Percentiles rank a stretch among this genome's conserved stretches.
These are phyloP conservation scores for Sicus ferrugineus DNA, from an alignment of 2,888 invertebrate genomes.

Conservation along the genomic window DNA sequence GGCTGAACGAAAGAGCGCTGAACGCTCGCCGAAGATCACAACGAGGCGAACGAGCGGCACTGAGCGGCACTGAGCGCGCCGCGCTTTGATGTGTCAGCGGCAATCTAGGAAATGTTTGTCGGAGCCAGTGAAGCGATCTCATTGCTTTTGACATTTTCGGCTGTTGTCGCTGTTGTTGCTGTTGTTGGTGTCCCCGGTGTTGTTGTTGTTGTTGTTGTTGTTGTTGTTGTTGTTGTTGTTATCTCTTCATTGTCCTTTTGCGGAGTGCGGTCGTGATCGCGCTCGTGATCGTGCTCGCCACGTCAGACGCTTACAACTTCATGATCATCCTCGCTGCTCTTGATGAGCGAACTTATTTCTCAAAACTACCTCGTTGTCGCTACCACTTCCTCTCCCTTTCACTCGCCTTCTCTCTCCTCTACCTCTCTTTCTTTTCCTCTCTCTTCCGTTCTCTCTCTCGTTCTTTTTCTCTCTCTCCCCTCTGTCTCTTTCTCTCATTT, in stretches of 20 bases:
- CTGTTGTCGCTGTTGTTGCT: constrained; percentile 32
- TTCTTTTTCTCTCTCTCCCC: no score
- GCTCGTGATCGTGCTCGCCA: neutral
- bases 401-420: no score
- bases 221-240: neutral
- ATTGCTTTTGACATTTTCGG: constrained; percentile 64
- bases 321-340: neutral
- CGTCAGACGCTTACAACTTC: neutral
- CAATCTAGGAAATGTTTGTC: constrained; percentile 66
- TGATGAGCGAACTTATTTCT: no score
- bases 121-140: constrained; percentile 65
- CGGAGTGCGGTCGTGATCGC: neutral
- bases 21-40: neutral
- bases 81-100: constrained; percentile 64
- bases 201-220: constrained; percentile 4
- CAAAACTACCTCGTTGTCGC: no score
- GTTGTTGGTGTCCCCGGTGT: neutral
- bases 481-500: no score
- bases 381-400: no score
- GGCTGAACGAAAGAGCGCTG: neutral
- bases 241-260: constrained; percentile 48
- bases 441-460: no score
- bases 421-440: no score
- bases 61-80: constrained; percentile 37
- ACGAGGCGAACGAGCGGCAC: neutral